A percentile compares a stretch with the other conserved stretches of the same genome.
phyloP scores from a whole-genome alignment of 2,888 invertebrate genomes.

The Malachius bipustulatus region DNA sequence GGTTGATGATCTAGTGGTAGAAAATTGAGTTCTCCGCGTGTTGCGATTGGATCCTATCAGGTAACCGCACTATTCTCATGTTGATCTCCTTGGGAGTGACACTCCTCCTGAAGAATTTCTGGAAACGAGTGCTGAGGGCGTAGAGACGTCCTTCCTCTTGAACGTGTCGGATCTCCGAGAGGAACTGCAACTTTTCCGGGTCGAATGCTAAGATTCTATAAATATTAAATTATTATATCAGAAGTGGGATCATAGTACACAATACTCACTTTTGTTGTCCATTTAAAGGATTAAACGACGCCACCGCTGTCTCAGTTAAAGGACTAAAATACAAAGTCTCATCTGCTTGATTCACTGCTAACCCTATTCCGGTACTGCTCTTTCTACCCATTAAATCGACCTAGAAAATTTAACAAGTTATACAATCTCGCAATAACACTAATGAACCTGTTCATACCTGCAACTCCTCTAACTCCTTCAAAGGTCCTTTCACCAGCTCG shows the following conservation, averaged over 20 bases:
- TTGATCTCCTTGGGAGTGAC: slow-evolving; percentile 58
- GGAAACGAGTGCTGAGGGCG: slow-evolving; percentile 64
- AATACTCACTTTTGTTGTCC: slow-evolving; percentile 54
- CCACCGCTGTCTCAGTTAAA: slow-evolving; percentile 66
- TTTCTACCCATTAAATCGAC: slow-evolving; percentile 73
- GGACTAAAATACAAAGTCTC: slow-evolving; percentile 70
- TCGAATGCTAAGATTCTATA: slow-evolving; percentile 60
- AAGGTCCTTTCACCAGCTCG: slow-evolving; percentile 59
- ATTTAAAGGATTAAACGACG: slow-evolving; percentile 64
- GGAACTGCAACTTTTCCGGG: slow-evolving; percentile 61
- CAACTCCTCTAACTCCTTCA: slow-evolving; percentile 54
- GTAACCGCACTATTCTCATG: slow-evolving; percentile 57
- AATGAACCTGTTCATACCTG: too few species aligned
- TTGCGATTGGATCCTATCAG: too few species aligned
- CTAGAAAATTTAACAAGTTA: too few species aligned
- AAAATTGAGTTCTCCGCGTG: too few species aligned
- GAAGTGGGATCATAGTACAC: too few species aligned
- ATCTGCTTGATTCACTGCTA: slow-evolving; percentile 59
- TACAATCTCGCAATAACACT: too few species aligned
- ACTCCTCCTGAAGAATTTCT: slow-evolving; percentile 63
- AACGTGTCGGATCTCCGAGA: slow-evolving; percentile 60
- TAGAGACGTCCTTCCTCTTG: slow-evolving; percentile 61
- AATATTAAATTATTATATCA: too few species aligned
- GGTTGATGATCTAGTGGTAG: too few species aligned
- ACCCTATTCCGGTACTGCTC: slow-evolving; percentile 69